Evolutionary conservation across 2,113 vertebrate species (phyloP), one percentile per base, ranked within the genome.

Genomic region (Chloebia gouldiae): DNA sequence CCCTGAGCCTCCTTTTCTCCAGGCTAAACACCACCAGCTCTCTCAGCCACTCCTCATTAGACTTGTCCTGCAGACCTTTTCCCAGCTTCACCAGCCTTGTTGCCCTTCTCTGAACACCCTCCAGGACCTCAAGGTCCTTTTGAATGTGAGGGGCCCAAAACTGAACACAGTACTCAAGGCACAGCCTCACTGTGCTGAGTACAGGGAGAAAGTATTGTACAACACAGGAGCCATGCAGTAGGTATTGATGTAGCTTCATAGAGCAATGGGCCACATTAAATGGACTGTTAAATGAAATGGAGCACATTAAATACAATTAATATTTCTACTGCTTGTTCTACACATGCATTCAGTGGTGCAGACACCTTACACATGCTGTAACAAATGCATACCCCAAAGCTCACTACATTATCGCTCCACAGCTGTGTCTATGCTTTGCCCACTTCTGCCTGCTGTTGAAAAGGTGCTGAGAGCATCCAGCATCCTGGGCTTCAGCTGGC

Each of bases 361-460:
- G 75, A 73, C 7, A 3, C 37, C n/a, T 87, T 47, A 31, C 7
- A 39, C 6, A 30, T 4, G 28, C 15, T 44, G 13, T 1, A 7
- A 35, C 11, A 79, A 70, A 61, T 10, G 4, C 18, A n/a, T 7
- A 14, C 8, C 44, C 63, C 35, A 42, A n/a, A 81, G 33, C 35
- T 85, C 71, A 15, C 22, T 20, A 6, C 0, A 0, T 73, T 57
- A 8, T 8, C 3, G 0, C 19, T 75, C 56, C 20, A 11, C 3
- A 47, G 35, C 20, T 0, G 0, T 3, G 8, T 12, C 35, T 45
- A 4, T 27, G 15, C 4, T 27, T 45, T 71, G 30, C 10, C 40
- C 35, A 2, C 54, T 59, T 80, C 20, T 75, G n/a, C 42, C 39
- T 22, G 11, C 11, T 75, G 9, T 10, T 60, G 20, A 39, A 37